These are phyloP conservation scores for Drosophila mettleri DNA, from an alignment of 2,888 invertebrate genomes.

Conservation along the genomic window DNA sequence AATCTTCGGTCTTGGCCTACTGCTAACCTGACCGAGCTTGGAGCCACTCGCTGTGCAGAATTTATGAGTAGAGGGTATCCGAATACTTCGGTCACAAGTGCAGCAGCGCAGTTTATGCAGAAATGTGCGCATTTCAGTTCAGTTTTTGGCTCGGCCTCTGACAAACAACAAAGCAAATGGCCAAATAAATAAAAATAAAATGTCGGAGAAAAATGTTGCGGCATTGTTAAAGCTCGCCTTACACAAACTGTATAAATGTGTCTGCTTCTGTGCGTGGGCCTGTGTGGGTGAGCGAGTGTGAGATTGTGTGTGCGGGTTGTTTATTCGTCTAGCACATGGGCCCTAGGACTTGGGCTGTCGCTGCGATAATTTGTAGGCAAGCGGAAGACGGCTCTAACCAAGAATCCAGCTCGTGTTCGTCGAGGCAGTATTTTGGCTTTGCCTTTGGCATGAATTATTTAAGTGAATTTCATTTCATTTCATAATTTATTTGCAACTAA, in stretches of 20 bases:
- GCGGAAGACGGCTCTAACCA: slow-evolving; percentile 44
- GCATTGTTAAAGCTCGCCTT: slow-evolving; percentile 45
- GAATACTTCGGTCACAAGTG: slow-evolving; percentile 39
- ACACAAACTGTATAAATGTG: slow-evolving; percentile 7
- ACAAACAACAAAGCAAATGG: slow-evolving; percentile 47
- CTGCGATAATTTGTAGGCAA: slow-evolving; percentile 72
- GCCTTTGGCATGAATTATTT: slow-evolving; percentile 67
- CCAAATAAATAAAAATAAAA: slow-evolving; percentile 63
- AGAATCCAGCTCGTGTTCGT: slow-evolving; percentile 56
- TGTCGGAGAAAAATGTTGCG: slow-evolving; percentile 58
- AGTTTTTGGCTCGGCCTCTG: slow-evolving; percentile 37
- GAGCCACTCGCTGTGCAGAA: neutral
- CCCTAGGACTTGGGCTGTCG: slow-evolving; percentile 37
- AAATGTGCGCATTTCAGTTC: slow-evolving; percentile 43
- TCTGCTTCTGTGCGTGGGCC: slow-evolving; percentile 1
- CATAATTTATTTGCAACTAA: slow-evolving; percentile 73
- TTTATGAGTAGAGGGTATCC: slow-evolving; percentile 2
- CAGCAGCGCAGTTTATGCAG: slow-evolving; percentile 70
- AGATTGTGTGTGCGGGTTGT: slow-evolving; percentile 13
- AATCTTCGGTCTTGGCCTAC: neutral
- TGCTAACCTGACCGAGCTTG: neutral
- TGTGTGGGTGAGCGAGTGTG: slow-evolving; percentile 6
- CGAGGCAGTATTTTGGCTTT: slow-evolving; percentile 34
- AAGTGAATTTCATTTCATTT: slow-evolving; percentile 70
- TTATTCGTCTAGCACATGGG: slow-evolving; percentile 52